Conservation (phyloP, 2,113 vertebrate genomes). For the Pontoporia blainvillei region DNA sequence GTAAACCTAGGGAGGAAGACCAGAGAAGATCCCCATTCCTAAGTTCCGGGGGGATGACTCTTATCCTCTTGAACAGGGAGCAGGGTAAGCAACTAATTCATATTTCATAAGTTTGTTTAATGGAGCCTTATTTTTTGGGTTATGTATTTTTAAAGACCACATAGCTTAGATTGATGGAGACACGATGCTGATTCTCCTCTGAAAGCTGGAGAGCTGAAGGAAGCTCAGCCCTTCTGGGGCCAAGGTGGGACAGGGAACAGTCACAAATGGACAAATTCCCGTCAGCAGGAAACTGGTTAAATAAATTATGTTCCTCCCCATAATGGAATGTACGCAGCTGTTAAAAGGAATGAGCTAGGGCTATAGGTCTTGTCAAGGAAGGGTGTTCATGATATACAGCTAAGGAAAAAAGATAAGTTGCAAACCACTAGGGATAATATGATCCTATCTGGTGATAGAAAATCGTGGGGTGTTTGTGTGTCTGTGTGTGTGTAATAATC, state of each 20-base stretch:
- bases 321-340: not conserved
- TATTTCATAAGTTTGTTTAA: conserved; percentile 77
- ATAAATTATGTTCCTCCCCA: conserved; percentile 16
- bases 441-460: not conserved
- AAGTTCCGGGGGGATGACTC: not conserved
- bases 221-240: conserved; percentile 35
- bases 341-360: not conserved
- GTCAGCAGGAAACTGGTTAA: not conserved
- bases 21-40: not conserved
- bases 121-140: conserved; percentile 65
- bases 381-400: not conserved
- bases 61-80: not conserved
- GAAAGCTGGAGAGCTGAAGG: conserved; percentile 2
- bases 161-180: conserved; percentile 53
- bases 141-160: conserved; percentile 75
- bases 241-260: not conserved
- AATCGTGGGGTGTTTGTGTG: not conserved
- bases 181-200: not conserved
- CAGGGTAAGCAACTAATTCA: conserved; percentile 51
- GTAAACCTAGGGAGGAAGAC: not conserved
- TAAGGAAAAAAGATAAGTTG: not conserved
- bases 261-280: not conserved
- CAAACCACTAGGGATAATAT: fast-evolving
- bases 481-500: too few species aligned
- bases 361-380: not conserved